Base-by-base conservation (phyloP, 2,113 vertebrate species). In the Nansenia antarctica region DNA sequence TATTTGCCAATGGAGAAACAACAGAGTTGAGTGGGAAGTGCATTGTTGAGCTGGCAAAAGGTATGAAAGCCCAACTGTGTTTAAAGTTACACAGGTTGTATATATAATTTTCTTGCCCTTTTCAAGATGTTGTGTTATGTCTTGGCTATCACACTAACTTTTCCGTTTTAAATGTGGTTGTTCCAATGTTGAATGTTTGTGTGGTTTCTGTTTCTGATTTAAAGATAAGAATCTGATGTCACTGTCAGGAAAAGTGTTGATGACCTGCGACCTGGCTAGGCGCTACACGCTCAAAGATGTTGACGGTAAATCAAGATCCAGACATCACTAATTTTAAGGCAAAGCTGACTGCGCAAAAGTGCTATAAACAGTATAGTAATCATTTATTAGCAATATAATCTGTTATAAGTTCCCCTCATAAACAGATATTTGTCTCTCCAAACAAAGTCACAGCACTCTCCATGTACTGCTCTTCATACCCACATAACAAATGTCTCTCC, bases 21-120 rank as follows among this genome's bases (percentile, higher is more conserved):
- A 83, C 93, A n/a, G 95, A 96, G 79, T 29, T 94, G 83, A 94
- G 93, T 59, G 95, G 95, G 35, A 92, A 75, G 78, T 95, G 94
- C 67, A 90, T 96, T 22, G 93, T 93, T 71, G 90, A 86, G 29
- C 76, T 96, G 79, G 94, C 93, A 59, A 91, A 90, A 92, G 94
- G 94, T 94, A 72, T 54, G 1, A 69, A 1, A 6, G 42, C 14
- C 31, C 14, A 15, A 34, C n/a, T n/a, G n/a, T n/a, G n/a, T n/a
- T n/a, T n/a, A n/a, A n/a, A n/a, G n/a, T n/a, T n/a, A n/a, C n/a
- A n/a, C n/a, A n/a, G n/a, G n/a, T n/a, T n/a, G n/a, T n/a, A n/a
- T n/a, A n/a, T n/a, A n/a, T n/a, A n/a, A n/a, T n/a, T n/a, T n/a
- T n/a, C n/a, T n/a, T n/a, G n/a, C n/a, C n/a, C n/a, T n/a, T n/a